phyloP scores from a whole-genome alignment of 2,113 vertebrate species.

The Platichthys stellatus region DNA sequence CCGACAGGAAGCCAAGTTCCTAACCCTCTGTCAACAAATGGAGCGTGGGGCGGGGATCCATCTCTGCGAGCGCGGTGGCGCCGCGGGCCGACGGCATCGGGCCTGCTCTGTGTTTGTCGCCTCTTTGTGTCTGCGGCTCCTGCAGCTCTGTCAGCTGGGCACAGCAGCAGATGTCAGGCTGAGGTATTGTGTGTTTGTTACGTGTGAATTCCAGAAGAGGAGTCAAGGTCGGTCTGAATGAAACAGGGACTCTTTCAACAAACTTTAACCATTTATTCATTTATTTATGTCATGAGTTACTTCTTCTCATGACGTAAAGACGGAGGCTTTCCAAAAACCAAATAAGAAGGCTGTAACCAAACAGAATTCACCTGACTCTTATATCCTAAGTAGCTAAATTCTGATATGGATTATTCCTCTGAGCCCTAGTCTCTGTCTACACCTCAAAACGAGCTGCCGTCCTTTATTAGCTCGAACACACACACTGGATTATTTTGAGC shows the following conservation, averaged over 20 bases:
- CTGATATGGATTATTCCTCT: too few relatives aligned
- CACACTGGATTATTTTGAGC: background rate
- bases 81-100: background rate
- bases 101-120: slow-evolving; percentile 13
- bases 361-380: too few relatives aligned
- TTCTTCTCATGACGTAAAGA: too few relatives aligned
- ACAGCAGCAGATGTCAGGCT: slow-evolving; percentile 41
- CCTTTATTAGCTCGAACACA: background rate
- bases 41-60: slow-evolving; percentile 50
- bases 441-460: background rate
- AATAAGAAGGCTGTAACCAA: too few relatives aligned
- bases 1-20: slow-evolving; percentile 45
- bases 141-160: slow-evolving; percentile 42
- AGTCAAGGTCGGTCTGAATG: background rate
- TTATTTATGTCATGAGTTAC: too few relatives aligned
- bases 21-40: slow-evolving; percentile 47
- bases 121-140: slow-evolving; percentile 14
- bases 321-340: too few relatives aligned
- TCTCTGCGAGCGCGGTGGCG: slow-evolving; percentile 39
- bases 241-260: too few relatives aligned
- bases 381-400: too few relatives aligned
- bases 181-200: slow-evolving; percentile 20
- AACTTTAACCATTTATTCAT: too few relatives aligned
- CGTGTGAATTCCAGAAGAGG: background rate
- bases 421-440: too few relatives aligned